Percentiles rank a stretch among this genome's conserved stretches.
These are phyloP conservation scores for Bilobella aurantiaca DNA, from an alignment of 1,140 invertebrate species.

Conservation along the genomic window DNA sequence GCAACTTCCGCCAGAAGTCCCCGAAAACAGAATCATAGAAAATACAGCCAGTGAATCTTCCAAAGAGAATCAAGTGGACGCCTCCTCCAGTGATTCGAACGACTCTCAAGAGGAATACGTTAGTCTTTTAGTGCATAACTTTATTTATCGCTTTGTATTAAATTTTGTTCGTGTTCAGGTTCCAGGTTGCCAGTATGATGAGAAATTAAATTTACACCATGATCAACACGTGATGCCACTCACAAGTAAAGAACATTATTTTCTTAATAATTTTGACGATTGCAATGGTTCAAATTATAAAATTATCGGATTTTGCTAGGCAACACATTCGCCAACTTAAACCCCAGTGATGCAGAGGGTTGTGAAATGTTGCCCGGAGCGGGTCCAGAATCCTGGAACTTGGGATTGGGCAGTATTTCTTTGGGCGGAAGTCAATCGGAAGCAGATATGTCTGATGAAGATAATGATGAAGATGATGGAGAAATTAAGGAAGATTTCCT, in stretches of 20 bases:
- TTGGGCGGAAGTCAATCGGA: slow-evolving; percentile 22
- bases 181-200: background rate
- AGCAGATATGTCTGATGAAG: slow-evolving; percentile 25
- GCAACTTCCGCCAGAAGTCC: slow-evolving; percentile 9
- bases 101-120: slow-evolving; percentile 30
- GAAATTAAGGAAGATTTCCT: slow-evolving; percentile 27
- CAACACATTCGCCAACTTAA: background rate
- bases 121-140: background rate
- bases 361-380: background rate
- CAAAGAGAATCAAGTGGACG: slow-evolving; percentile 24
- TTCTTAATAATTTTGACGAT: too few species aligned
- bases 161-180: background rate
- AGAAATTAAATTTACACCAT: background rate
- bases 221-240: background rate
- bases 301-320: slow-evolving; percentile 1
- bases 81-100: slow-evolving; percentile 27
- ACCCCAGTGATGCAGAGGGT: background rate
- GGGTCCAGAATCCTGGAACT: background rate
- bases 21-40: background rate
- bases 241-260: background rate
- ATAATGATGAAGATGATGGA: slow-evolving; percentile 30
- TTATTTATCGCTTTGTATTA: background rate
- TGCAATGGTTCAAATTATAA: background rate
- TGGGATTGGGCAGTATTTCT: slow-evolving; percentile 17
- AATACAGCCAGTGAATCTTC: background rate